Evolutionary conservation across 30 jellyfish, hydroid and myxozoan species (phyloP).

Genomic region (Mastigias papua): DNA sequence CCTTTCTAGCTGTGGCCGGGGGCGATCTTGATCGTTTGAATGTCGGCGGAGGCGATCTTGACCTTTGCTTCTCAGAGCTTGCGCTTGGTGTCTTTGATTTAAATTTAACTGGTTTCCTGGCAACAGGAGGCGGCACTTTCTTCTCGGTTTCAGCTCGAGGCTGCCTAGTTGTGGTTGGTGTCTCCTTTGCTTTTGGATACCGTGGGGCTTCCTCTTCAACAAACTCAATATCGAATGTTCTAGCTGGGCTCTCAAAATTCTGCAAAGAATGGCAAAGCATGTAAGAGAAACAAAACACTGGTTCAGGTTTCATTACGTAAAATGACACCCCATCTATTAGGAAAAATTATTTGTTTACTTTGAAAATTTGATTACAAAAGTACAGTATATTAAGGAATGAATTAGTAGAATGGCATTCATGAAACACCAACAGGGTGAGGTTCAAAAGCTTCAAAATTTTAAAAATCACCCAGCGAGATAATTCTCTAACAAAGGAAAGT

Average conservation of each 20-base stretch:
- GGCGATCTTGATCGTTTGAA: constrained; percentile 87
- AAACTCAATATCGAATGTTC: constrained; percentile 29
- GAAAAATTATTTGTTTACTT: too few relatives aligned
- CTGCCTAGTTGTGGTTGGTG: constrained; percentile 11
- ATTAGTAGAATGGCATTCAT: too few relatives aligned
- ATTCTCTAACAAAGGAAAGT: too few relatives aligned
- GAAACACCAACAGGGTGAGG: too few relatives aligned
- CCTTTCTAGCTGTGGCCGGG: constrained; percentile 81
- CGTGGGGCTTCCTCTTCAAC: constrained; percentile 49
- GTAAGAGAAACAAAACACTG: background rate
- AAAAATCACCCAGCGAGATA: too few relatives aligned
- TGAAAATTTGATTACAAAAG: too few relatives aligned
- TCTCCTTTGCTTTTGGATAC: constrained; percentile 5
- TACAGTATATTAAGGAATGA: too few relatives aligned
- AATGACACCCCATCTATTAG: too few relatives aligned
- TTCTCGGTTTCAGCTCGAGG: constrained; percentile 35
- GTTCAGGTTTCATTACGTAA: too few relatives aligned
- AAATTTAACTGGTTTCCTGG: constrained; percentile 81
- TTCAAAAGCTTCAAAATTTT: too few relatives aligned
- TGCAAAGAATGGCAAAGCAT: background rate
- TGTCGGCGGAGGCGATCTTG: constrained; percentile 81
- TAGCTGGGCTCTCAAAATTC: constrained; percentile 64
- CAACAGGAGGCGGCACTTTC: constrained; percentile 84
- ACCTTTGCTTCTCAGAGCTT: constrained; percentile 53
- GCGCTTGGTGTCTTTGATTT: constrained; percentile 75